Conservation (phyloP, 2,113 vertebrate species). For the Phalacrocorax aristotelis region DNA sequence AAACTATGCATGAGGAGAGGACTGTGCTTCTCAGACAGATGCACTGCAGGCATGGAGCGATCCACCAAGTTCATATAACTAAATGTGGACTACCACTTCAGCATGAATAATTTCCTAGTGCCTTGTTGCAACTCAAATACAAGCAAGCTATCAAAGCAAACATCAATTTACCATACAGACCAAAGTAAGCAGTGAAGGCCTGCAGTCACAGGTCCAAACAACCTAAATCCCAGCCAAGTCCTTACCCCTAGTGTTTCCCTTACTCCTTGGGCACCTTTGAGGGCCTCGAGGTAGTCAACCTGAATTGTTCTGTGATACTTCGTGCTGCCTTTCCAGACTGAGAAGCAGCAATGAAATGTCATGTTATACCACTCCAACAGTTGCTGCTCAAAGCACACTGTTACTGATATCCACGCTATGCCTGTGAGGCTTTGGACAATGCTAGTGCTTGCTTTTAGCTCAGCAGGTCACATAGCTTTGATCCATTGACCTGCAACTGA, state of each 20-base stretch:
- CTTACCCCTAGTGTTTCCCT: background rate
- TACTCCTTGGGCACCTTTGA: background rate
- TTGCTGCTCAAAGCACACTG: fast-evolving
- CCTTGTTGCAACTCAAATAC: background rate
- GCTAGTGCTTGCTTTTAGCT: background rate
- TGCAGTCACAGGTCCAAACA: background rate
- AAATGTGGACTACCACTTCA: background rate
- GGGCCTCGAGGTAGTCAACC: background rate
- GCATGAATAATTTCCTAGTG: background rate
- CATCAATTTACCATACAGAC: background rate
- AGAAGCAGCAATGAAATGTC: background rate
- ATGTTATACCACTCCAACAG: background rate
- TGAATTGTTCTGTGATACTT: background rate
- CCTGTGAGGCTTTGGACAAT: background rate
- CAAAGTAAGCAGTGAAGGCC: background rate
- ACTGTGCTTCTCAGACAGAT: background rate
- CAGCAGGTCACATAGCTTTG: background rate
- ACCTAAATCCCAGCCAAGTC: background rate
- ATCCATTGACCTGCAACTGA: background rate
- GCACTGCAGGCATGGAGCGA: background rate
- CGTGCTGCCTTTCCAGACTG: background rate
- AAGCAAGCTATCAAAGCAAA: background rate
- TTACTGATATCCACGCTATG: background rate
- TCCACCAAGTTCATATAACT: background rate
- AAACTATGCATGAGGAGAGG: background rate